These are phyloP conservation scores for Eilema depressum DNA, from an alignment of 2,888 invertebrate species.

Conservation along the genomic window DNA sequence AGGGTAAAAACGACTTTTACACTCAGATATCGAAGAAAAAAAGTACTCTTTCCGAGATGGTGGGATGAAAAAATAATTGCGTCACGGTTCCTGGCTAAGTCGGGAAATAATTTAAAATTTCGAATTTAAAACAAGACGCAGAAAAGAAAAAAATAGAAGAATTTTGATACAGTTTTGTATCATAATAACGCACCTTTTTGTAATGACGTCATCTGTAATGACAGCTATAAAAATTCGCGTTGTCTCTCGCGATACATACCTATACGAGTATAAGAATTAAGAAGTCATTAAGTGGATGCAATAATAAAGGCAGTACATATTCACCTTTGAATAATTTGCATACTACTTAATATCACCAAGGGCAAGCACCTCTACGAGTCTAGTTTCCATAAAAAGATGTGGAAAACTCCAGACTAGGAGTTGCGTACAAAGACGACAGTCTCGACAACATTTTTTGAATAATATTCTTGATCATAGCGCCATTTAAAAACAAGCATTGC, in stretches of 20 bases:
- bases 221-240: too few species aligned
- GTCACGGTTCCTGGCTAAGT: background rate
- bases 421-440: conserved; percentile 37
- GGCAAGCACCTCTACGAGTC: background rate
- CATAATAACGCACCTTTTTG: too few species aligned
- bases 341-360: background rate
- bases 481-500: background rate
- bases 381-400: conserved; percentile 3
- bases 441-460: conserved; percentile 36
- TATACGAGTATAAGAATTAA: too few species aligned
- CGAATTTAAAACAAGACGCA: too few species aligned
- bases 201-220: too few species aligned
- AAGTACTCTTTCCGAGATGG: too few species aligned
- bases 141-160: too few species aligned
- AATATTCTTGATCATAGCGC: background rate
- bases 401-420: background rate
- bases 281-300: background rate
- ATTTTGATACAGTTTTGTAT: too few species aligned
- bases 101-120: too few species aligned
- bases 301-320: background rate
- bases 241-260: too few species aligned
- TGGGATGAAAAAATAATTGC: background rate
- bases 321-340: background rate
- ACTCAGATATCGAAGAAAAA: too few species aligned
- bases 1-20: too few species aligned